Evolutionary conservation across 2,113 vertebrate species (phyloP).

Genomic region (Peucedramus taeniatus): DNA sequence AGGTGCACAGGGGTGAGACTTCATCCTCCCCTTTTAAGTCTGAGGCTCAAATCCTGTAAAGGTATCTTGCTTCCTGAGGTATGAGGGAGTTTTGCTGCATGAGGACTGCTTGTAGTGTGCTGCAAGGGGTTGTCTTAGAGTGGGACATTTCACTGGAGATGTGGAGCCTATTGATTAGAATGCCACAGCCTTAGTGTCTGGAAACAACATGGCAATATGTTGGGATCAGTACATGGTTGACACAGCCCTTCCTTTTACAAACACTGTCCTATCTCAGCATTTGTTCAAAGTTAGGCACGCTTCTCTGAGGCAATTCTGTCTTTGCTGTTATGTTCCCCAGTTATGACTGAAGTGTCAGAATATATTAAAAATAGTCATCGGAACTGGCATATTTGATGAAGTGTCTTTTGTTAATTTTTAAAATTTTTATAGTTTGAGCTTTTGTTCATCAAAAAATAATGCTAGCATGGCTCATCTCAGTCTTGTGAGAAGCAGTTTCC

Average conservation of each 20-base stretch:
- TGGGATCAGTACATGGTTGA: background rate
- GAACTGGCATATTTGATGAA: background rate
- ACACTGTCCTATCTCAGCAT: background rate
- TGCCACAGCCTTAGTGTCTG: background rate
- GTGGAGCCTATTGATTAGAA: background rate
- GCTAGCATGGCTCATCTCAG: background rate
- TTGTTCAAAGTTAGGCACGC: background rate
- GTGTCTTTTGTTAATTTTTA: background rate
- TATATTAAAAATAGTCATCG: background rate
- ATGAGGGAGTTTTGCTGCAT: rapidly evolving
- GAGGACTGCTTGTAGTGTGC: background rate
- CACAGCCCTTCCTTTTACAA: background rate
- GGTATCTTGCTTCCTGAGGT: background rate
- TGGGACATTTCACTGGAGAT: background rate
- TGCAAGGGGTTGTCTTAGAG: background rate
- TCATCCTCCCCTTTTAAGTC: background rate
- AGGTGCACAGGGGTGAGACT: background rate
- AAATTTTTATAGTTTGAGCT: background rate
- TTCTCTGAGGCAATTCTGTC: background rate
- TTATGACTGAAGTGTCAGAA: background rate
- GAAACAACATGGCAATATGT: background rate
- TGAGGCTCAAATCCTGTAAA: background rate
- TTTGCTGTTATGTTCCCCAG: background rate
- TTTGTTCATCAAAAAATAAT: background rate
- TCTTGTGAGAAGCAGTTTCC: background rate